A percentile compares a stretch with the other conserved stretches of the same genome.
Conservation (phyloP, 2,797 vertebrate species). For the Artibeus jamaicensis region DNA sequence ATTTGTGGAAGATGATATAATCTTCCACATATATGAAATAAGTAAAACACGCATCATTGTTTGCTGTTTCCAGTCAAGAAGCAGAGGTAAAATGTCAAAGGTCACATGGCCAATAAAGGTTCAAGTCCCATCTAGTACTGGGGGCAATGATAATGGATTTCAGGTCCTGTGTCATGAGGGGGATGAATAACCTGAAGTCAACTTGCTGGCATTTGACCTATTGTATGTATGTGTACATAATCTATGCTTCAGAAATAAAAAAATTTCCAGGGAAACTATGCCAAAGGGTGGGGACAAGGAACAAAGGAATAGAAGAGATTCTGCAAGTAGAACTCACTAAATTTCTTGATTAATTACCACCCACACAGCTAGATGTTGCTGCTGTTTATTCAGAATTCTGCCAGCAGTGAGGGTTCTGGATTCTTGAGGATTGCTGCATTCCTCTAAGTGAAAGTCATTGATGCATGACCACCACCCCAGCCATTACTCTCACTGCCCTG, state of each 20-base stretch:
- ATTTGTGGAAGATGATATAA: background rate
- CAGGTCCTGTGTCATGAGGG: rapidly evolving
- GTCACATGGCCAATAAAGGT: background rate
- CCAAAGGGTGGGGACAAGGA: constrained; percentile 67
- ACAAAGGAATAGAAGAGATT: constrained; percentile 65
- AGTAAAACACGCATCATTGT: background rate
- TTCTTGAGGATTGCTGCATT: constrained; percentile 75
- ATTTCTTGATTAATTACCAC: constrained; percentile 78
- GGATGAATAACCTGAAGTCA: background rate
- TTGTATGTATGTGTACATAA: constrained; percentile 1
- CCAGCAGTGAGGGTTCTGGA: constrained; percentile 71
- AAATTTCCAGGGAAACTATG: constrained; percentile 41
- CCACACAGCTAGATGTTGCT: constrained; percentile 76
- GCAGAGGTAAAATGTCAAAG: background rate
- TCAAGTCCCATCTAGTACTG: rapidly evolving
- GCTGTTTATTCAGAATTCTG: constrained; percentile 78
- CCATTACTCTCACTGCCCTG: background rate
- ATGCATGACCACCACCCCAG: constrained; percentile 56
- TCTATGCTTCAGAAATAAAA: constrained; percentile 41
- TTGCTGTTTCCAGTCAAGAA: background rate
- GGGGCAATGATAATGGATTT: background rate
- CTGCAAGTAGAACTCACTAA: constrained; percentile 69
- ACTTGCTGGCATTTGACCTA: constrained; percentile 29
- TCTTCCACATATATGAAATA: background rate
- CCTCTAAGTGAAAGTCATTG: constrained; percentile 69